Conservation (phyloP, 2,797 vertebrate genomes). For the Aselliscus stoliczkanus region DNA sequence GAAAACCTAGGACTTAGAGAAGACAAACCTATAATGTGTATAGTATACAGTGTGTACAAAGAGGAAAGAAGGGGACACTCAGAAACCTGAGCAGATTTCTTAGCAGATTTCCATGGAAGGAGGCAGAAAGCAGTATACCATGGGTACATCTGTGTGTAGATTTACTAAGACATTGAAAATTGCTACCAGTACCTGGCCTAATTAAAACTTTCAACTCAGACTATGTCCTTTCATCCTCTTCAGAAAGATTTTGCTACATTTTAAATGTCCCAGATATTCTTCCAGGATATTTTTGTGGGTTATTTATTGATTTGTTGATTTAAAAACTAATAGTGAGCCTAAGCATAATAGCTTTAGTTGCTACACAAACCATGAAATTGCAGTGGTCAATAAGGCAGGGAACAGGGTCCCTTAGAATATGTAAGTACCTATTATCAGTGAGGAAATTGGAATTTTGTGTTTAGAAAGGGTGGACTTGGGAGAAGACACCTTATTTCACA, state of each 20-base stretch:
- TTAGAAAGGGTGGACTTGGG: not conserved
- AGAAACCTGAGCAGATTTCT: not conserved
- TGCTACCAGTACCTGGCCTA: not conserved
- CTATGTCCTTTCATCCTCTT: not conserved
- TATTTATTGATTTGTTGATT: constrained; percentile 3
- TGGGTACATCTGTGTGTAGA: not conserved
- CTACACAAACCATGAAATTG: not conserved
- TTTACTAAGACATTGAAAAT: not conserved
- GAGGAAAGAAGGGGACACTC: not conserved
- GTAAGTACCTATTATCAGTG: not conserved
- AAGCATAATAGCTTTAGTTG: not conserved
- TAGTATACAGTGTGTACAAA: not conserved
- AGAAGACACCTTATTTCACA: not conserved
- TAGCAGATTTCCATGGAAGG: not conserved
- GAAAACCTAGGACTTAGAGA: not conserved
- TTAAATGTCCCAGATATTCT: constrained; percentile 1
- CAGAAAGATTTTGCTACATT: constrained; percentile 27
- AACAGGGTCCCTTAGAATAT: not conserved
- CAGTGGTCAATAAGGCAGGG: not conserved
- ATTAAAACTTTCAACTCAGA: not conserved
- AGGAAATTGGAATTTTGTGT: not conserved
- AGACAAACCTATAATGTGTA: not conserved
- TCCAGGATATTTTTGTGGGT: constrained; percentile 19
- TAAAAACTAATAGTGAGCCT: not conserved
- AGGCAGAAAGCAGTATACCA: not conserved